These are phyloP conservation scores for Morone chrysops DNA, from an alignment of 2,113 vertebrate genomes.

Conservation along the genomic window DNA sequence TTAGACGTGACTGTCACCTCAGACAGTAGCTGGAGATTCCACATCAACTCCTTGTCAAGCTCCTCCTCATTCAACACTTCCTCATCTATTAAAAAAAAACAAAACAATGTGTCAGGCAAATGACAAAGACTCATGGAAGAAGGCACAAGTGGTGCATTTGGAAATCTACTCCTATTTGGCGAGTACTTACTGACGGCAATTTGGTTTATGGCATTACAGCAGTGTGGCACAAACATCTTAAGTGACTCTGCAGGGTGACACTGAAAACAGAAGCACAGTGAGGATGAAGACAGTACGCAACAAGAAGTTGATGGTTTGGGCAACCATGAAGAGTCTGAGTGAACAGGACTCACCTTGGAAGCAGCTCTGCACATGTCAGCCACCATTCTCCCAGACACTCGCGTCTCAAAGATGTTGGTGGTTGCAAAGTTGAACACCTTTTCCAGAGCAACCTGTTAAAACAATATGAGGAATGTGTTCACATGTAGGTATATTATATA, in stretches of 20 bases:
- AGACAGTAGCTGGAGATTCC: constrained; percentile 97
- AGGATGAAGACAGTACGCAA: background rate
- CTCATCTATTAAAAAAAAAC: constrained; percentile 88
- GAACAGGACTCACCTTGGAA: constrained; percentile 86
- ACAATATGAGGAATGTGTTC: constrained; percentile 19
- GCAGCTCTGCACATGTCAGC: constrained; percentile 98
- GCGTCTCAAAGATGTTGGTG: constrained; percentile 98
- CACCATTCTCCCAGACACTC: constrained; percentile 97
- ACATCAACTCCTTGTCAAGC: constrained; percentile 96
- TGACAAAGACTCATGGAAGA: background rate
- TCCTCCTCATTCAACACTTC: constrained; percentile 96
- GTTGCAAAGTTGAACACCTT: constrained; percentile 98
- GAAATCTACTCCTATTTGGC: constrained; percentile 8
- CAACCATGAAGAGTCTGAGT: background rate
- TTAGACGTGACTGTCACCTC: constrained; percentile 85
- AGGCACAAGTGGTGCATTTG: background rate
- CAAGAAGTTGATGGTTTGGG: background rate
- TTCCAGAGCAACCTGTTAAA: constrained; percentile 92
- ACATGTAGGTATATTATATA: too few relatives aligned
- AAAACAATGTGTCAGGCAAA: constrained; percentile 22
- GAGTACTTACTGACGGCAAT: constrained; percentile 94
- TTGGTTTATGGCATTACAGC: constrained; percentile 93
- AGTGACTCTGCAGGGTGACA: constrained; percentile 95
- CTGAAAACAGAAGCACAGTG: constrained; percentile 79
- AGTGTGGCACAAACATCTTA: constrained; percentile 96